Conservation (phyloP, 2,113 vertebrate species). For the Takifugu flavidus region DNA sequence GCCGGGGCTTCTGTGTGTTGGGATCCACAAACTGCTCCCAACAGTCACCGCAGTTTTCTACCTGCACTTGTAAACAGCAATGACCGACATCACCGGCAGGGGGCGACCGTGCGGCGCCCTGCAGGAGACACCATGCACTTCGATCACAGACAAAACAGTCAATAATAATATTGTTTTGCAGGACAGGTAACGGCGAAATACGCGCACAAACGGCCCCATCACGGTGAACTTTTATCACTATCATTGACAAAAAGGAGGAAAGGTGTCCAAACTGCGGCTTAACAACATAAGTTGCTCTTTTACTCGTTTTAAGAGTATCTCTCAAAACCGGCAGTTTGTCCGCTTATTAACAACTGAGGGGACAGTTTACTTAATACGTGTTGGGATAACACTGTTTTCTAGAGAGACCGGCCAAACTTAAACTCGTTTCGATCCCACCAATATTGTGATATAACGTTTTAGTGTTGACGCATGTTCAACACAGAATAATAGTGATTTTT, state of each 20-base stretch:
- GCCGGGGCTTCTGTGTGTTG: not conserved
- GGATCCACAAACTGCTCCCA: constrained; percentile 6
- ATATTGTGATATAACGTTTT: constrained; percentile 73
- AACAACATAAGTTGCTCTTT: constrained; percentile 76
- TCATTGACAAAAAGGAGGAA: constrained; percentile 35
- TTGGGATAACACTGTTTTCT: constrained; percentile 51
- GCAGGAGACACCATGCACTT: constrained; percentile 73
- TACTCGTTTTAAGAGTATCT: constrained; percentile 79
- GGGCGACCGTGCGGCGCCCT: constrained; percentile 60
- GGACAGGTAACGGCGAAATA: constrained; percentile 37
- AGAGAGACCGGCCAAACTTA: constrained; percentile 46
- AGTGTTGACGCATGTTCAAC: constrained; percentile 62
- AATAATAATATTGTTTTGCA: constrained; percentile 72
- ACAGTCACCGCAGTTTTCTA: constrained; percentile 17
- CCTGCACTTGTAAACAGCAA: constrained; percentile 56
- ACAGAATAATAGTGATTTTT: constrained; percentile 51
- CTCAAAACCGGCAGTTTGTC: constrained; percentile 53
- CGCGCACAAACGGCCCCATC: constrained; percentile 36
- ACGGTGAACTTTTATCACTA: constrained; percentile 18
- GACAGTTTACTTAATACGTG: constrained; percentile 11
- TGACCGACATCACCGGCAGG: constrained; percentile 60
- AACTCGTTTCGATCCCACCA: constrained; percentile 49
- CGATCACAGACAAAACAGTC: constrained; percentile 72
- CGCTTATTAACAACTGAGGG: constrained; percentile 16
- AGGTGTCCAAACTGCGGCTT: constrained; percentile 66